Percentiles rank a stretch among this genome's conserved stretches.
Conservation (phyloP, 2,797 vertebrate species). For the Avahi laniger region DNA sequence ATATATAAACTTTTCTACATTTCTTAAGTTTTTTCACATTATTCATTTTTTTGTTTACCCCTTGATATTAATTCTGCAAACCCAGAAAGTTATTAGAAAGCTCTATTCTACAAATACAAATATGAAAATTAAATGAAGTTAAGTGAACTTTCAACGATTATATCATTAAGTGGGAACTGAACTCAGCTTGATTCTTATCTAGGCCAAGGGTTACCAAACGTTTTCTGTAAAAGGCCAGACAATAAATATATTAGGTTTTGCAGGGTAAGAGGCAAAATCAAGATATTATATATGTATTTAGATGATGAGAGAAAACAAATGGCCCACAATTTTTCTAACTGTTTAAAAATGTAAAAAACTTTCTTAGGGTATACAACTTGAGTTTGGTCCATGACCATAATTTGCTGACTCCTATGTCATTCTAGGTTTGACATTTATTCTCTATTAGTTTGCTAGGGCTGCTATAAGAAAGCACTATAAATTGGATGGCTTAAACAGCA, state of each 20-base stretch:
- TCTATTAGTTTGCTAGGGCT: not conserved
- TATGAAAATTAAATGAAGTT: not conserved
- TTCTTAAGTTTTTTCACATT: not conserved
- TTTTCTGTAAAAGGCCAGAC: not conserved
- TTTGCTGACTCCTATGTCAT: not conserved
- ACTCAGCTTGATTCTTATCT: not conserved
- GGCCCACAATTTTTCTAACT: not conserved
- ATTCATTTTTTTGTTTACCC: not conserved
- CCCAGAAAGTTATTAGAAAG: not conserved
- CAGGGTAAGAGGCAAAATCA: not conserved
- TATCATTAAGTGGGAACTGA: not conserved
- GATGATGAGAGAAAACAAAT: not conserved
- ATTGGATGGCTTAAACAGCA: too few relatives aligned
- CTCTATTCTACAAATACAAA: not conserved
- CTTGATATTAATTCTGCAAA: not conserved
- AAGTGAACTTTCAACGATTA: not conserved
- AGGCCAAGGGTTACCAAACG: not conserved
- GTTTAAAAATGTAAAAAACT: not conserved
- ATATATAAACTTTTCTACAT: not conserved
- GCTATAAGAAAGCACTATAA: not conserved
- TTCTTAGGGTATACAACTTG: not conserved
- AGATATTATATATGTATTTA: not conserved
- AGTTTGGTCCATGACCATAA: not conserved
- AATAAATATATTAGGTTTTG: not conserved
- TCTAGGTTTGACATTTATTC: not conserved